phyloP scores from a whole-genome alignment of 2,888 invertebrate species.

The Trimorus sp. region DNA sequence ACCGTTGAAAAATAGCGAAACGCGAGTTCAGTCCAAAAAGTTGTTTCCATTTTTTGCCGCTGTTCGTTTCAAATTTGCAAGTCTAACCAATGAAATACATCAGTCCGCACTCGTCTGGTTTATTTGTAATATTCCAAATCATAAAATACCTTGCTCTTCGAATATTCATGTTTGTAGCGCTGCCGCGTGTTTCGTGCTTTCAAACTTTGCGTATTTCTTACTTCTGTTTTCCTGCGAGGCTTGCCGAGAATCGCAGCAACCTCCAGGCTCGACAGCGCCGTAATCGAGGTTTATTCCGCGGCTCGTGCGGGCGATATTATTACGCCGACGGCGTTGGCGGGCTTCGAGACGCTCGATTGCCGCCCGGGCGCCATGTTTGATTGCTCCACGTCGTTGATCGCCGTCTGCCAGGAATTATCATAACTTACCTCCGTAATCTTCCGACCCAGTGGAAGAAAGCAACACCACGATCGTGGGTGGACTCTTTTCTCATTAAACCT shows the following conservation, averaged over 20 bases:
- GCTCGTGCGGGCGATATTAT: conserved; percentile 69
- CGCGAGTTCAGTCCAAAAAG: conserved; percentile 7
- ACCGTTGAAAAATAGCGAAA: neutral
- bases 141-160: conserved; percentile 50
- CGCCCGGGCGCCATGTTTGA: conserved; percentile 78
- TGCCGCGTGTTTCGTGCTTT: conserved; percentile 37
- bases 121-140: conserved; percentile 56
- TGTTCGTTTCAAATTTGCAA: conserved; percentile 48
- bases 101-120: conserved; percentile 51
- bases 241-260: conserved; percentile 53
- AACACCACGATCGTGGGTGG: conserved; percentile 74
- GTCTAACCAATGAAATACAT: conserved; percentile 54
- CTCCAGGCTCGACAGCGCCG: conserved; percentile 60
- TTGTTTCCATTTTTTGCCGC: conserved; percentile 1
- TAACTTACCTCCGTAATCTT: conserved; percentile 77
- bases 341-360: conserved; percentile 76
- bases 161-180: conserved; percentile 53
- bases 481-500: conserved; percentile 56
- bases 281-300: conserved; percentile 70
- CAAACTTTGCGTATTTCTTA: conserved; percentile 56
- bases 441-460: conserved; percentile 75
- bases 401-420: conserved; percentile 78
- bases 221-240: conserved; percentile 50
- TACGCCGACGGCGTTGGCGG: conserved; percentile 74
- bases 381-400: conserved; percentile 79